Percentiles rank a stretch among this genome's conserved stretches.
These are phyloP conservation scores for Stichodactyla mertensii DNA, from an alignment of 64 coral and sea anemone species.

Conservation along the genomic window DNA sequence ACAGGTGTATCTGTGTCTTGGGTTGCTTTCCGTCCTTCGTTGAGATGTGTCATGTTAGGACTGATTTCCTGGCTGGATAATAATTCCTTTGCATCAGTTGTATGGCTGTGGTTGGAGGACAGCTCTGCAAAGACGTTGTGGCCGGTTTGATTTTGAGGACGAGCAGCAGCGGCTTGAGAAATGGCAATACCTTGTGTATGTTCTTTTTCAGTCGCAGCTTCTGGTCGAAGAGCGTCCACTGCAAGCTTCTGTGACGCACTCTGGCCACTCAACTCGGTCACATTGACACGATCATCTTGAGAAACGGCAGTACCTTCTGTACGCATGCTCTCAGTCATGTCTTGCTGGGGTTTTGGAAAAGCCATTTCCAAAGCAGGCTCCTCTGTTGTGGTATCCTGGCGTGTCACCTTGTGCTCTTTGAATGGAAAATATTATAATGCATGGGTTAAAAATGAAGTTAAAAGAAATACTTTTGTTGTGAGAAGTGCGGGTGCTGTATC, in stretches of 20 bases:
- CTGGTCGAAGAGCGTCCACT: not conserved
- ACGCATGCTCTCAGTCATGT: not conserved
- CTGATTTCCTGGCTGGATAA: too few species aligned
- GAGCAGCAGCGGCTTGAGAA: too few species aligned
- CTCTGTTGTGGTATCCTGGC: not conserved
- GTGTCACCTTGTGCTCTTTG: not conserved
- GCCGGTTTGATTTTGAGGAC: too few species aligned
- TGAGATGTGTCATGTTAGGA: not conserved
- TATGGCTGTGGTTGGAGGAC: too few species aligned
- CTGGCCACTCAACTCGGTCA: not conserved
- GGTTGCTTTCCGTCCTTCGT: not conserved
- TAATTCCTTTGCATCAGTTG: too few species aligned
- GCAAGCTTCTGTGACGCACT: not conserved
- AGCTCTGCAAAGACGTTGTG: too few species aligned
- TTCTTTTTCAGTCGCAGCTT: too few species aligned
- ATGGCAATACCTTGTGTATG: too few species aligned
- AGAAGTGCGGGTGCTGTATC: too few species aligned
- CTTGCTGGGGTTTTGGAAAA: not conserved
- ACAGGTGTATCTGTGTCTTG: not conserved
- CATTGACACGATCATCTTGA: too few species aligned
- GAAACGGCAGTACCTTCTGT: too few species aligned
- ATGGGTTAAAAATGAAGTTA: not conserved
- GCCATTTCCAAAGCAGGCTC: not conserved
- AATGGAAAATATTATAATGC: not conserved
- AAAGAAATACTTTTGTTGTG: too few species aligned